A percentile compares a stretch with the other conserved stretches of the same genome.
Conservation (phyloP, 2,797 vertebrate genomes). For the Myotis pilosus region DNA sequence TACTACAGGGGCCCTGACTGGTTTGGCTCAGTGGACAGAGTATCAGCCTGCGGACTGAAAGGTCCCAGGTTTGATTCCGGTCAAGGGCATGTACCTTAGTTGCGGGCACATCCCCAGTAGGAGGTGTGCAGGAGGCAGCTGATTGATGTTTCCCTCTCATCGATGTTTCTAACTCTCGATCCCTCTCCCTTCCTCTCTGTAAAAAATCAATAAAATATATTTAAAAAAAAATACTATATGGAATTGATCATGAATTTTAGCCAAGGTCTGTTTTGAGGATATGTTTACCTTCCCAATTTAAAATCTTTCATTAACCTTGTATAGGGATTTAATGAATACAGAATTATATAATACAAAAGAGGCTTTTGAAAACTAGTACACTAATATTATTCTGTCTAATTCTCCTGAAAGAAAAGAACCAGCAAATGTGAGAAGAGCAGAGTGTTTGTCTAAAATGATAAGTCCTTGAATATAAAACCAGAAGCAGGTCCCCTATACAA, state of each 20-base stretch:
- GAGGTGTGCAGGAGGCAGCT: too few relatives aligned
- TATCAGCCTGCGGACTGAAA: too few relatives aligned
- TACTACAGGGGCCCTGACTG: neutral
- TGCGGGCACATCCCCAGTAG: too few relatives aligned
- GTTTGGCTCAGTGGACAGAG: too few relatives aligned
- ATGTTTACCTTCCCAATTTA: neutral
- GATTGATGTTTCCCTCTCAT: too few relatives aligned
- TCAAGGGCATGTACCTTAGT: too few relatives aligned
- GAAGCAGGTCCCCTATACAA: neutral
- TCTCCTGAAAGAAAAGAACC: neutral
- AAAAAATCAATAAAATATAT: too few relatives aligned
- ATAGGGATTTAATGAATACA: conserved; percentile 24
- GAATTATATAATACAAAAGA: neutral
- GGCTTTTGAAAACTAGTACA: neutral
- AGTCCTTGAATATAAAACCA: neutral
- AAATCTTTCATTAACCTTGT: conserved; percentile 26
- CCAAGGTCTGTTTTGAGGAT: neutral
- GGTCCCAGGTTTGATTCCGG: too few relatives aligned
- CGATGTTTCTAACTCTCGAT: too few relatives aligned
- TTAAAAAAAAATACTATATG: neutral
- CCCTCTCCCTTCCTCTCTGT: too few relatives aligned
- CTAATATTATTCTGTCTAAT: neutral
- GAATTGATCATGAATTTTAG: conserved; percentile 23
- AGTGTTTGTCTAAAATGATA: neutral
- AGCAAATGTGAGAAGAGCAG: neutral